Evolutionary conservation across 1,140 invertebrate species (phyloP), one percentile per base, ranked within the genome.

Genomic region (Drosophila triauraria): DNA sequence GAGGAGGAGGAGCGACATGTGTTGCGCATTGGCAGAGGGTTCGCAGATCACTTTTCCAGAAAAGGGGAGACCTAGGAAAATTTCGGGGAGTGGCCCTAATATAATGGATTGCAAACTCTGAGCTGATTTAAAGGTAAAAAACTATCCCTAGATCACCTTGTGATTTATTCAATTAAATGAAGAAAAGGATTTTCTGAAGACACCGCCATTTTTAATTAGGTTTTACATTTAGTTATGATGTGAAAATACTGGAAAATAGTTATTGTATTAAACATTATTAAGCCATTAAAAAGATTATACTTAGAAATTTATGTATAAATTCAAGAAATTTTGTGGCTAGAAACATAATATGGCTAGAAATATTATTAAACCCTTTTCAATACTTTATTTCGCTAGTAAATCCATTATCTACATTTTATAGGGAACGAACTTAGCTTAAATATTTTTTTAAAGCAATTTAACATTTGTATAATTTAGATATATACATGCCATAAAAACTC

Each of bases 1-100:
- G 7, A 27, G 50, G 15, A 48, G 32, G 51, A 20, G 30, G 50
- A 17, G 25, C 15, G 54, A 59, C 64, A 70, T 68, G 67, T 69
- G 74, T 70, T 74, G 57, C 61, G 80, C 76, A 68, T 74, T 75
- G 38, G 57, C 44, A 69, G 48, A 61, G 56, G 81, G 61, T 75
- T 65, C 6, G 23, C 44, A 64, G 57, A 56, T 80, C 68, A 58
- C 62, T 69, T 60, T 61, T 69, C 38, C 38, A 13, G 6, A 15
- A 23, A 6, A 23, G 20, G 48, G 10, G 46, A 32, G 27, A 30
- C 27, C 27, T 30, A 30, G 17, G 32, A 48, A 51, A 75, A 44
- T 44, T 17, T 51, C 32, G 38, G 67, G 69, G 69, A 60, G 53
- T 38, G 1, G 46, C 53, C n/a, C 25, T 7, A 6, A 7, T 17